Percentiles rank a stretch among this genome's conserved stretches.
Evolutionary conservation across 2,113 vertebrate genomes (phyloP).

Genomic region (Forbesichthys agassizii): DNA sequence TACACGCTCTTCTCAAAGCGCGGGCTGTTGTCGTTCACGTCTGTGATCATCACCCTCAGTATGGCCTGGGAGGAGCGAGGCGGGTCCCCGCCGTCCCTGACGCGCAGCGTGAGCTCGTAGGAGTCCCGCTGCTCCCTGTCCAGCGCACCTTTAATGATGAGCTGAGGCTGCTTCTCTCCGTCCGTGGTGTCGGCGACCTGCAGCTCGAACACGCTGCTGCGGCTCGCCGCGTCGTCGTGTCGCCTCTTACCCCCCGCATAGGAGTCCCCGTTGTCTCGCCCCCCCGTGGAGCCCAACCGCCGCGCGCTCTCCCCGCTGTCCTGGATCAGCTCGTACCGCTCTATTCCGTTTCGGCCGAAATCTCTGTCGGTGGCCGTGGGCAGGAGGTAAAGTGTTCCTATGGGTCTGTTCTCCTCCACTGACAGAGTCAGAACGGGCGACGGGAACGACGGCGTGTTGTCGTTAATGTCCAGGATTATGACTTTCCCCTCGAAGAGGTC

Average conservation of each 20-base stretch:
- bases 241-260: constrained; percentile 79
- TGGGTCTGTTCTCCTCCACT: constrained; percentile 97
- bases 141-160: constrained; percentile 96
- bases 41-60: constrained; percentile 94
- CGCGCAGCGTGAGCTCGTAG: constrained; percentile 93
- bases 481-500: constrained; percentile 97
- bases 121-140: constrained; percentile 95
- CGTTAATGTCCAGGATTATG: constrained; percentile 95
- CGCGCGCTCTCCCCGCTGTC: constrained; percentile 86
- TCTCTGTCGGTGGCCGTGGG: constrained; percentile 96
- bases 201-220: constrained; percentile 95
- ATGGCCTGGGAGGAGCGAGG: constrained; percentile 95
- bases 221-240: constrained; percentile 71
- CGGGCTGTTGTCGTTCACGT: constrained; percentile 98
- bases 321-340: constrained; percentile 95
- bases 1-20: constrained; percentile 95
- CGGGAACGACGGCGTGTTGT: constrained; percentile 97
- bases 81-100: constrained; percentile 93
- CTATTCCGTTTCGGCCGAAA: constrained; percentile 95
- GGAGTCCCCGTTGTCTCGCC: constrained; percentile 64
- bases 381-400: constrained; percentile 94
- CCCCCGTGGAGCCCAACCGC: constrained; percentile 57
- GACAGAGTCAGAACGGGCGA: constrained; percentile 96
- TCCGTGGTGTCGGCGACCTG: constrained; percentile 97
- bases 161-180: constrained; percentile 96